Evolutionary conservation across 2,888 invertebrate genomes (phyloP).

Genomic region (Xestia rhomboidea): DNA sequence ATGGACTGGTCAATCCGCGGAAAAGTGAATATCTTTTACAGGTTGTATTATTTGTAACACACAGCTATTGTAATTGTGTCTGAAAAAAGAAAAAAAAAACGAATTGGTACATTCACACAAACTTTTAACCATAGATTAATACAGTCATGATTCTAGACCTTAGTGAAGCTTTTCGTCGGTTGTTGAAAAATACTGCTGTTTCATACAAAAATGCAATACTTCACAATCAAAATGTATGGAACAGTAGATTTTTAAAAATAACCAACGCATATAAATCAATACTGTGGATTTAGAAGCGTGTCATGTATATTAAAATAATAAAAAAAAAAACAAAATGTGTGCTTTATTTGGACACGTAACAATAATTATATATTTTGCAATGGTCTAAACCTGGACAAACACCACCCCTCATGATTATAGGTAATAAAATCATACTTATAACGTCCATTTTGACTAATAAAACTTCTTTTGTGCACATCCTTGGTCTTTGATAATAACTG

Average conservation of each 20-base stretch:
- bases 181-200: background rate
- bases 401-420: constrained; percentile 50
- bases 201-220: background rate
- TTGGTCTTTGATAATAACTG: background rate
- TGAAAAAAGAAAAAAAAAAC: constrained; percentile 29
- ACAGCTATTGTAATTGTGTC: constrained; percentile 40
- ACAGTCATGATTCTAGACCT: background rate
- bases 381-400: constrained; percentile 48
- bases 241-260: background rate
- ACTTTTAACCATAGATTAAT: background rate
- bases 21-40: constrained; percentile 52
- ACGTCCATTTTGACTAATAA: constrained; percentile 48
- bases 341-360: constrained; percentile 53
- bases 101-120: too few species aligned
- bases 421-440: constrained; percentile 51
- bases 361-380: constrained; percentile 20
- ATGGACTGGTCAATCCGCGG: constrained; percentile 52
- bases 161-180: background rate
- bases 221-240: background rate
- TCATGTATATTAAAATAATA: background rate
- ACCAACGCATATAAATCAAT: background rate
- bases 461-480: constrained; percentile 40
- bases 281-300: background rate
- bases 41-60: constrained; percentile 59
- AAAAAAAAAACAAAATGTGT: background rate